Conservation (phyloP, 2,797 vertebrate species). For the Spondyliosoma cantharus region DNA sequence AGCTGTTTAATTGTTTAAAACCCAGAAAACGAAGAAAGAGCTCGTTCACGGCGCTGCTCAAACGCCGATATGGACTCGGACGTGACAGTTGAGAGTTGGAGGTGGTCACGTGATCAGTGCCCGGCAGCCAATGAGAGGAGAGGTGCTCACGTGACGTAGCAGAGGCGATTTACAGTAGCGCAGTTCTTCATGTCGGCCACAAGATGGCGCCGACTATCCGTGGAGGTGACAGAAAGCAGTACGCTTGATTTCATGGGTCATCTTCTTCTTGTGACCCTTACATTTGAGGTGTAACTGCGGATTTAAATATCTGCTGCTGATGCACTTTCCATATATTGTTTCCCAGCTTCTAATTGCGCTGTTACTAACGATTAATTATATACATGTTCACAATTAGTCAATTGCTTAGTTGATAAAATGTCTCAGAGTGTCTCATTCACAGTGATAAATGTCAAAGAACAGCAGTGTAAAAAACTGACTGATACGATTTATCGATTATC, state of each 20-base stretch:
- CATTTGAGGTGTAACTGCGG: not conserved
- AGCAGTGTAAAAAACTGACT: no score
- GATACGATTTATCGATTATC: no score
- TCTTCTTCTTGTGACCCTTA: not conserved
- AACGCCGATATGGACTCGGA: not conserved
- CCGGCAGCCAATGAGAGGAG: conserved; percentile 37
- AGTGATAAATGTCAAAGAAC: no score
- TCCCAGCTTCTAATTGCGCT: no score
- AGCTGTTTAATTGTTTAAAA: not conserved
- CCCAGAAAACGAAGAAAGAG: accelerated
- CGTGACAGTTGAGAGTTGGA: accelerated
- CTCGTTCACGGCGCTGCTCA: accelerated
- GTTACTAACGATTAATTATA: no score
- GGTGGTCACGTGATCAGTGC: conserved; percentile 47
- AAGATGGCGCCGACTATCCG: not conserved
- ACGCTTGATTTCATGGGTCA: not conserved
- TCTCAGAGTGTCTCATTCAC: no score
- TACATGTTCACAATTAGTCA: no score
- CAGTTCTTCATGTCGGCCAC: accelerated
- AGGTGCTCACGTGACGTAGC: conserved; percentile 8
- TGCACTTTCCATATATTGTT: not conserved
- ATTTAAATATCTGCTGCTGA: not conserved
- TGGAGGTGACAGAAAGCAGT: no score
- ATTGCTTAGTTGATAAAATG: no score
- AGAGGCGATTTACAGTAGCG: not conserved